Evolutionary conservation across 2,113 vertebrate genomes (phyloP).

Genomic region (Heterotilapia buettikoferi): DNA sequence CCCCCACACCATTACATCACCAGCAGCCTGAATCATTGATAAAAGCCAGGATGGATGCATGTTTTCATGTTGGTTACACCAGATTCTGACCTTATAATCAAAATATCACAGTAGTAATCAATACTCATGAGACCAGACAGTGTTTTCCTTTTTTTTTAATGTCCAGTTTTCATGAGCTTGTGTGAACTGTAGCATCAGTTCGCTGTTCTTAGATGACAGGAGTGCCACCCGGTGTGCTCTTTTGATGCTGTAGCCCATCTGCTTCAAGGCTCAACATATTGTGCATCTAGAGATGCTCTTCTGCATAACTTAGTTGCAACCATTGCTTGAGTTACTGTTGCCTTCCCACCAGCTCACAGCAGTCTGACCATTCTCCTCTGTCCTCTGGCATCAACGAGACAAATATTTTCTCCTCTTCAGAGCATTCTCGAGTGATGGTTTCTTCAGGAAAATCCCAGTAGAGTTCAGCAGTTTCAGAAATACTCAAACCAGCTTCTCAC

Average conservation of each 20-base stretch:
- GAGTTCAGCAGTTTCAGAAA: not conserved
- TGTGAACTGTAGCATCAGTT: not conserved
- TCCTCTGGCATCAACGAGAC: not conserved
- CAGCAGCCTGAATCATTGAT: not conserved
- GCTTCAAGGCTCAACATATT: not conserved
- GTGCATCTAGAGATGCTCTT: not conserved
- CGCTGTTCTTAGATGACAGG: rapidly evolving
- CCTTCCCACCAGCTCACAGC: not conserved
- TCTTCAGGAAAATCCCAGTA: not conserved
- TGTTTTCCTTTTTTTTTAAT: not conserved
- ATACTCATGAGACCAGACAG: not conserved
- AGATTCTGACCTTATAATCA: not conserved
- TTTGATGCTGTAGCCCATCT: not conserved
- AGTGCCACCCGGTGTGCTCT: not conserved
- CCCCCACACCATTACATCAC: not conserved
- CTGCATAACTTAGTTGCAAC: not conserved
- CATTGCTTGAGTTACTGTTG: not conserved
- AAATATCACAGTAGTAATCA: not conserved
- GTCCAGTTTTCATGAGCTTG: not conserved
- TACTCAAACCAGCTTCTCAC: not conserved
- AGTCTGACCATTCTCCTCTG: not conserved
- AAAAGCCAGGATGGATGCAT: not conserved
- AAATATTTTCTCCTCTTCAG: not conserved
- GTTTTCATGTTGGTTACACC: not conserved
- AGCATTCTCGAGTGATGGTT: not conserved